Conservation (phyloP, 2,113 vertebrate genomes). For the Sander lucioperca region DNA sequence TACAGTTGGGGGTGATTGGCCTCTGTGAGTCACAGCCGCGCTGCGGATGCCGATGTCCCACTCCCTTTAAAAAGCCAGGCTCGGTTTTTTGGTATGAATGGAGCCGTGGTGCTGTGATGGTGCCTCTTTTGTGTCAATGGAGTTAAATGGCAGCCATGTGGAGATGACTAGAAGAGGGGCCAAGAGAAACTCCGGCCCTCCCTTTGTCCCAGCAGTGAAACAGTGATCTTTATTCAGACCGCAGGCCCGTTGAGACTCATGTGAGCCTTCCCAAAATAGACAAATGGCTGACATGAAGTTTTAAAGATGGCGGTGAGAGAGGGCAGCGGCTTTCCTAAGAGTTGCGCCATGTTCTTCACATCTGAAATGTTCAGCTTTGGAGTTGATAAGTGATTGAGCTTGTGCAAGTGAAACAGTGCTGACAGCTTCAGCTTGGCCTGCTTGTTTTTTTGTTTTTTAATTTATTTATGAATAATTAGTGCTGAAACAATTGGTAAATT, state of each 20-base stretch:
- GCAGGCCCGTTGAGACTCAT: conserved; percentile 76
- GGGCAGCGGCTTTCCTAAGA: conserved; percentile 22
- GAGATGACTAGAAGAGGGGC: conserved; percentile 72
- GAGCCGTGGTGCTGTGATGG: conserved; percentile 68
- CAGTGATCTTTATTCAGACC: conserved; percentile 79
- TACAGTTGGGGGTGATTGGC: not conserved
- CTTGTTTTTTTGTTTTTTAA: not conserved
- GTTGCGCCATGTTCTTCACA: conserved; percentile 11
- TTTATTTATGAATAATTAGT: not conserved
- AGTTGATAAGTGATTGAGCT: not conserved
- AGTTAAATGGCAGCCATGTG: conserved; percentile 80
- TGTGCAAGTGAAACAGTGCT: not conserved
- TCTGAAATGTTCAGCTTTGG: conserved; percentile 2
- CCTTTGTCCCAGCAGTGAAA: conserved; percentile 78
- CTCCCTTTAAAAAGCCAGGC: conserved; percentile 51
- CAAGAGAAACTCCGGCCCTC: conserved; percentile 67
- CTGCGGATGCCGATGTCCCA: conserved; percentile 37
- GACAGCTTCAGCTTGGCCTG: not conserved
- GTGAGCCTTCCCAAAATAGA: conserved; percentile 82
- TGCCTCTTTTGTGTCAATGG: conserved; percentile 73
- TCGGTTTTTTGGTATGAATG: conserved; percentile 77
- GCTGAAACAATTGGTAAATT: not conserved
- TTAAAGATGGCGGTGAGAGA: conserved; percentile 59
- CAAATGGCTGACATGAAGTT: conserved; percentile 72
- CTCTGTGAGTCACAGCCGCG: conserved; percentile 43